Evolutionary conservation across 2,888 invertebrate genomes (phyloP), one percentile per base, ranked within the genome.

Genomic region (Corythucha ciliata): DNA sequence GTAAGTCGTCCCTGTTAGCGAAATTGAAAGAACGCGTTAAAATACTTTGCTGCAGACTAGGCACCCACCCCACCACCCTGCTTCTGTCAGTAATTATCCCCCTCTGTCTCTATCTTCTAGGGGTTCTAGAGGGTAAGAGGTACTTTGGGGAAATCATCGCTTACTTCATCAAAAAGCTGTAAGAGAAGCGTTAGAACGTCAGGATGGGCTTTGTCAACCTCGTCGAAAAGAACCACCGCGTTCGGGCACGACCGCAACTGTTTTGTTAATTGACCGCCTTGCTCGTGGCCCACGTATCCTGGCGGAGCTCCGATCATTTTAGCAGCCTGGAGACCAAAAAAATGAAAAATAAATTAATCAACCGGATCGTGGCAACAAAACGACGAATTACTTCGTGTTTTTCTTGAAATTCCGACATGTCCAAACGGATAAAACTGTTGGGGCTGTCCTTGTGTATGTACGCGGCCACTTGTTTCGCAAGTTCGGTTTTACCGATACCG

Each of bases 401-500:
- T 65, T 87, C 83, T 69, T 91, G 91, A 71, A 87, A 92, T 68
- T 92, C 92, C 0, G 89, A 90, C 92, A 92, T 92, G 68, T 92
- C 92, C 29, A 92, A 72, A 20, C 92, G 75, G 61, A 93, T 88
- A 68, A 92, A 92, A 12, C 79, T 78, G 57, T 81, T 75, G 29
- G 77, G 72, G 63, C 83, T 81, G 60, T 84, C 82, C 65, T 82
- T 82, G 68, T 90, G 88, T 62, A 92, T 78, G 67, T 92, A 91
- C 18, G 76, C 73, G 41, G 91, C 90, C 51, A 91, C 72, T 67
- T 90, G 90, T 67, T 92, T 92, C 0, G 90, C 91, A 58, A 91
- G 71, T 71, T 92, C 92, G 22, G 92, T 93, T 74, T 93, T 93
- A 48, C 92, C 92, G 64, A 92, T 90, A 10, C 92, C 92, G n/a